These are phyloP conservation scores for Lathamus discolor DNA, from an alignment of 2,113 vertebrate species.

Conservation along the genomic window DNA sequence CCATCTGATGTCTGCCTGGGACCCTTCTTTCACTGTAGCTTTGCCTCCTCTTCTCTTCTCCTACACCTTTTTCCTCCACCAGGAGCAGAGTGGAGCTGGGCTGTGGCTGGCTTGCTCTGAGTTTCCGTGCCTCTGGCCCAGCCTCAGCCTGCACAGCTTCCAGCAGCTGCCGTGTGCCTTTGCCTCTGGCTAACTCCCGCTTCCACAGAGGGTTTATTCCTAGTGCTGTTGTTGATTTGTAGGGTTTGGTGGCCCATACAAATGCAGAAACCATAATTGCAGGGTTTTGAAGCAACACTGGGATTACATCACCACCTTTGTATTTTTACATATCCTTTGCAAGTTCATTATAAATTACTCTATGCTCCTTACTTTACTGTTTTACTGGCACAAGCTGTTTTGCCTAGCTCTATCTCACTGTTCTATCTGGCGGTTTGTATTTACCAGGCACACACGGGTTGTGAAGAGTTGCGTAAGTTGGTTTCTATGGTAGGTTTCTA, in stretches of 20 bases:
- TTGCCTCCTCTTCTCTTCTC: background rate
- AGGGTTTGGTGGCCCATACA: background rate
- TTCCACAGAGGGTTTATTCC: background rate
- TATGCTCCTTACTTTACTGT: background rate
- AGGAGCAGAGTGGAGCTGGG: background rate
- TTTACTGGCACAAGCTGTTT: constrained; percentile 22
- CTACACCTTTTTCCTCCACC: background rate
- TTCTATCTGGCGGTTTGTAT: constrained; percentile 28
- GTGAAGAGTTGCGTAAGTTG: constrained; percentile 21
- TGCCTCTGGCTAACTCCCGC: constrained; percentile 20
- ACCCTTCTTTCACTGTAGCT: background rate
- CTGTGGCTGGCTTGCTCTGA: background rate
- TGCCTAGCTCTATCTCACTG: constrained; percentile 24
- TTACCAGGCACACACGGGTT: constrained; percentile 2
- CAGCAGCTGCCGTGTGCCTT: constrained; percentile 15
- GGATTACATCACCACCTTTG: constrained; percentile 45
- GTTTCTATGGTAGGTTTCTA: constrained; percentile 33
- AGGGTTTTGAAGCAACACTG: constrained; percentile 37
- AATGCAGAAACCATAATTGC: background rate
- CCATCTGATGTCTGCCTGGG: background rate
- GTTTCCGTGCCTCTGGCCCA: accelerated
- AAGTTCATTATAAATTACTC: background rate
- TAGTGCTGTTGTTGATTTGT: accelerated
- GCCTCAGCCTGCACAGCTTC: background rate
- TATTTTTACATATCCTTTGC: constrained; percentile 15